These are phyloP conservation scores for Tyrannus savana DNA, from an alignment of 2,113 vertebrate species.

Conservation along the genomic window DNA sequence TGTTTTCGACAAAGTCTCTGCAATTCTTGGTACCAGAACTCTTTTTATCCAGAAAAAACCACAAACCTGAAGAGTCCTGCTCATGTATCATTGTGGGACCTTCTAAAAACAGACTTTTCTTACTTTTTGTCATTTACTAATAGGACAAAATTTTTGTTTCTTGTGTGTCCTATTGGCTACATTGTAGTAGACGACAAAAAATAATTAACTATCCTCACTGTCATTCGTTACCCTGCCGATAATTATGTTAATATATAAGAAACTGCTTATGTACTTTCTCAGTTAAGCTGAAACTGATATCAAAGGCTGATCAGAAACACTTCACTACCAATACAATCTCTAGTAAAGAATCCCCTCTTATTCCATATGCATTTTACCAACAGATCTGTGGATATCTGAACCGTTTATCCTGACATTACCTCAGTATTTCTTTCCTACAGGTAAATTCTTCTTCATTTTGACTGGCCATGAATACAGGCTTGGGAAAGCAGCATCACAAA, in stretches of 20 bases:
- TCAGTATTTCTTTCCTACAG: neutral
- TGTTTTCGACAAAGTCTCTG: neutral
- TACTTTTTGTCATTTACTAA: neutral
- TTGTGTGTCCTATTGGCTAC: neutral
- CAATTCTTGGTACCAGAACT: neutral
- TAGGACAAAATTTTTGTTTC: neutral
- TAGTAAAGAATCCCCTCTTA: accelerated
- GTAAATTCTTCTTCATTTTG: neutral
- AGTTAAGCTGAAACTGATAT: neutral
- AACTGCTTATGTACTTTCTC: neutral
- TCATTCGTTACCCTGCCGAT: neutral
- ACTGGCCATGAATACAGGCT: neutral
- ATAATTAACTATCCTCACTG: neutral
- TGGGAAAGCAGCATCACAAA: neutral
- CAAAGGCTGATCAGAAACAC: neutral
- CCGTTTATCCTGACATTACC: neutral
- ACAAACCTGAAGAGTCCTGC: neutral
- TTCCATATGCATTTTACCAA: neutral
- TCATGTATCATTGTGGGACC: accelerated
- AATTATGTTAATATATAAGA: accelerated
- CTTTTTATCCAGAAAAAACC: neutral
- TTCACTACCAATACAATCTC: neutral
- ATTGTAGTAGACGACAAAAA: neutral
- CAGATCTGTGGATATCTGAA: neutral
- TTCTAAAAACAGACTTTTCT: neutral